A percentile compares a stretch with the other conserved stretches of the same genome.
Conservation (phyloP, 1,140 invertebrate species). For the Drosophila obscura region DNA sequence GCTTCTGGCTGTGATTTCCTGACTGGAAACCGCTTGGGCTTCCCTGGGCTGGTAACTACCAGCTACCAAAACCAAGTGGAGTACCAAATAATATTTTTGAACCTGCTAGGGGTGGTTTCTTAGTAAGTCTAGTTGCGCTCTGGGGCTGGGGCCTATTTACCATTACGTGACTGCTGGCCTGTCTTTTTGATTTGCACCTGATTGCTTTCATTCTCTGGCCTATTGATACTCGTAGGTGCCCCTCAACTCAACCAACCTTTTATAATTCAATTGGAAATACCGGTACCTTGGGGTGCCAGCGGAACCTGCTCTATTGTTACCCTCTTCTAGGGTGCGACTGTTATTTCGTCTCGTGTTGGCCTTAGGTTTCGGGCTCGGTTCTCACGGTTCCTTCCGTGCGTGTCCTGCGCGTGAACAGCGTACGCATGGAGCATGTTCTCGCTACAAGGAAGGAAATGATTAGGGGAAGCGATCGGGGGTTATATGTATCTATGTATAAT, state of each 20-base stretch:
- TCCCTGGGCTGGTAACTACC: too few species aligned
- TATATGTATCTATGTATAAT: conserved; percentile 1
- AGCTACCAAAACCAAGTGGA: neutral
- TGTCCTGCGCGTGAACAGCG: conserved; percentile 49
- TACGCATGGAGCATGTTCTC: conserved; percentile 50
- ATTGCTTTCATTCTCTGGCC: conserved; percentile 42
- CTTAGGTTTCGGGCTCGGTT: conserved; percentile 28
- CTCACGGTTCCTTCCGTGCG: conserved; percentile 48
- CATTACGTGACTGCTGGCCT: conserved; percentile 45
- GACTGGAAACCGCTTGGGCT: too few species aligned
- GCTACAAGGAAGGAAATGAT: conserved; percentile 40
- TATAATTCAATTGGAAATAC: conserved; percentile 51
- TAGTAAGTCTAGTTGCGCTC: neutral
- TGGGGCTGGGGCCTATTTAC: conserved; percentile 21
- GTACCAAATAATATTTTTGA: neutral
- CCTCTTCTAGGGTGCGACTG: conserved; percentile 31
- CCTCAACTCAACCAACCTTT: conserved; percentile 48
- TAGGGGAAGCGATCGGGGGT: conserved; percentile 29
- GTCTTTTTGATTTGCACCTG: conserved; percentile 47
- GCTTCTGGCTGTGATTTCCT: neutral
- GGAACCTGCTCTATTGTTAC: conserved; percentile 36
- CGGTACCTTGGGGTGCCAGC: neutral
- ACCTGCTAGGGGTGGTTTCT: conserved; percentile 6
- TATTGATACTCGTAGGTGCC: conserved; percentile 7
- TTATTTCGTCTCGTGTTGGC: conserved; percentile 37